Evolutionary conservation across 2,888 invertebrate genomes (phyloP).

Genomic region (Hylaea fasciaria): DNA sequence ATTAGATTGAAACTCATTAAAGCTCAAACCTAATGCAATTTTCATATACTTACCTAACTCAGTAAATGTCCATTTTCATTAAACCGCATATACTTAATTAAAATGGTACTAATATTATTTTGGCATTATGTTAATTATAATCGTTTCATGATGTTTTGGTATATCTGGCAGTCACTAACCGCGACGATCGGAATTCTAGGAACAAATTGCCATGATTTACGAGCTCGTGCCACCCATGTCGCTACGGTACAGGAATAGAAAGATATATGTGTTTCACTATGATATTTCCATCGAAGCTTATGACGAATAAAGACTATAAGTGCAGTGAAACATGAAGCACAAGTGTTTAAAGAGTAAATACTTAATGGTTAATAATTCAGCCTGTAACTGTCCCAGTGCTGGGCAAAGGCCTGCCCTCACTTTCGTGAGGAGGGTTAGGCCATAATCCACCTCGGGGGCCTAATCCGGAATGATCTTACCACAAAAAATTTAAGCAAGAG

Average conservation of each 20-base stretch:
- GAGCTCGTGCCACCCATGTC: conserved; percentile 72
- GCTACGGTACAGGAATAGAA: conserved; percentile 67
- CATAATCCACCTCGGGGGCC: too few relatives aligned
- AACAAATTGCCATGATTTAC: conserved; percentile 79
- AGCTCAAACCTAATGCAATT: background rate
- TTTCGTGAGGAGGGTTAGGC: too few relatives aligned
- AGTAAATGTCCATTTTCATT: background rate
- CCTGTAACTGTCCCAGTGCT: too few relatives aligned
- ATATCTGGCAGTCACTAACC: conserved; percentile 35
- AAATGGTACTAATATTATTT: conserved; percentile 3
- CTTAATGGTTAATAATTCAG: too few relatives aligned
- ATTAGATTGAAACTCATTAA: background rate
- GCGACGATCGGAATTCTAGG: conserved; percentile 55
- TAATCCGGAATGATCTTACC: too few relatives aligned
- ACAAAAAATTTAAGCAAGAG: too few relatives aligned
- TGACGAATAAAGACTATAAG: conserved; percentile 1
- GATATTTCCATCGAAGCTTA: conserved; percentile 21
- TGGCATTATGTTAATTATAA: conserved; percentile 24
- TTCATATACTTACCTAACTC: too few relatives aligned
- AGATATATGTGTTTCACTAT: conserved; percentile 46
- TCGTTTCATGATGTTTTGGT: conserved; percentile 34
- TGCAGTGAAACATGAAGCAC: too few relatives aligned
- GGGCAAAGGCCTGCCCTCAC: too few relatives aligned
- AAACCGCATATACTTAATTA: conserved; percentile 7
- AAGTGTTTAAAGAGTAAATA: too few relatives aligned